Evolutionary conservation across 2,888 invertebrate species (phyloP), one percentile per base, ranked within the genome.

Genomic region (Leucoptera coffeella): DNA sequence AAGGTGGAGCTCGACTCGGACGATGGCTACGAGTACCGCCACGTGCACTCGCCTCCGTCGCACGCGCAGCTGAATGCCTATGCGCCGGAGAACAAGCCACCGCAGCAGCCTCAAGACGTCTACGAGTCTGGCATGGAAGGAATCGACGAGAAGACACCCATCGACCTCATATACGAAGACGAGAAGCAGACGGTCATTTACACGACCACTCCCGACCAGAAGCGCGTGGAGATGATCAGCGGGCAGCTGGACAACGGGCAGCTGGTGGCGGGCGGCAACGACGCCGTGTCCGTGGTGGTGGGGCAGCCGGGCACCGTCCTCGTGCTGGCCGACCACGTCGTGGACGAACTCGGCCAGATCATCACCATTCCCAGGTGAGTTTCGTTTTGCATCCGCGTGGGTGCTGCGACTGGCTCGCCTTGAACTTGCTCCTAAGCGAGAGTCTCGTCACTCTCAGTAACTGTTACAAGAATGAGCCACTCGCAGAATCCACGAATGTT

Each of bases 171-270:
- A 43, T 87, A 86, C 56, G 85, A 86, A 47, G 86, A 86, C 43
- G 86, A 86, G 24, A 85, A 85, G 47, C 85, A 87, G 50, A 86
- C 86, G 3, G 85, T 87, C 32, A 86, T 86, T 50, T 87, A 87
- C 43, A 86, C 86, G 27, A 82, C 83, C 32, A 77, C 79, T 8
- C 82, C 81, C 30, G 85, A 86, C 47, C 85, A 85, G 46, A 85
- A 86, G 52, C 78, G 85, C 23, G 78, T 87, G 23, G 86, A 86
- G 60, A 85, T 86, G 59, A 82, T 81, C 47, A 81, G 81, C 35
- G 79, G 81, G 10, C 81, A 82, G 60, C 61, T 71, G 25, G 72
- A 74, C 26, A 74, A 75, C 33, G 73, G 73, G 12, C 76, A 76
- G 40, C 54, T 73, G 34, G 71, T 73, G 36, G 59, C 65, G 39